phyloP scores from a whole-genome alignment of 2,113 vertebrate genomes.

The Empidonax alnorum region DNA sequence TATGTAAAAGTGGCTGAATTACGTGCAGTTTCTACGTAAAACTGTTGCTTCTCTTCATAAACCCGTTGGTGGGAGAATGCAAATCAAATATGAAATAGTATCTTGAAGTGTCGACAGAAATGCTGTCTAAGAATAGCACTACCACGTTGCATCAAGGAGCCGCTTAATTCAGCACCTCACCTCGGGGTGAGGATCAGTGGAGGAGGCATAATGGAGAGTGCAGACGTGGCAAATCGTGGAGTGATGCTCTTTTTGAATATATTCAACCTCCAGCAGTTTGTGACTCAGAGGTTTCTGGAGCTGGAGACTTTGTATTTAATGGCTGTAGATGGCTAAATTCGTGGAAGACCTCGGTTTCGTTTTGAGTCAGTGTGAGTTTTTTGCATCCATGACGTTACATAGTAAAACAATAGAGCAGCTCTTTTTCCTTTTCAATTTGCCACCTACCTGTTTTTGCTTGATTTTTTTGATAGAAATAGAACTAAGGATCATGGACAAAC shows the following conservation, averaged over 20 bases:
- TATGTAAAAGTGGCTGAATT: not conserved
- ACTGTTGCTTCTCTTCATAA: not conserved
- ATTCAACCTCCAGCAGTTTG: not conserved
- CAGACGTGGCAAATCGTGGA: not conserved
- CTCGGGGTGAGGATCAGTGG: not conserved
- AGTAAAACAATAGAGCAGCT: not conserved
- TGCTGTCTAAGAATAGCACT: not conserved
- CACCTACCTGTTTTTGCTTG: not conserved
- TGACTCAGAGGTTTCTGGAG: not conserved
- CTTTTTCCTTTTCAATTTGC: not conserved
- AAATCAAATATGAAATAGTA: not conserved
- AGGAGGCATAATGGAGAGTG: not conserved
- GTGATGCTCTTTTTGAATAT: not conserved
- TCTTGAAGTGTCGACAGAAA: not conserved
- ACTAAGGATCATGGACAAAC: not conserved
- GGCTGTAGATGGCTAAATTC: not conserved
- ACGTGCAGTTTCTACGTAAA: not conserved
- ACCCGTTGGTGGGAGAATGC: not conserved
- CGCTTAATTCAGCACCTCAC: not conserved
- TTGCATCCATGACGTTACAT: not conserved
- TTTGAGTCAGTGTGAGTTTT: not conserved
- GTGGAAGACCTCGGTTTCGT: not conserved
- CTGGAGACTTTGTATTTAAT: not conserved
- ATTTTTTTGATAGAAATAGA: not conserved
- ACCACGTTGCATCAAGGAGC: not conserved